Base-by-base conservation (phyloP, 2,888 invertebrate genomes). In the Coremacera marginata region DNA sequence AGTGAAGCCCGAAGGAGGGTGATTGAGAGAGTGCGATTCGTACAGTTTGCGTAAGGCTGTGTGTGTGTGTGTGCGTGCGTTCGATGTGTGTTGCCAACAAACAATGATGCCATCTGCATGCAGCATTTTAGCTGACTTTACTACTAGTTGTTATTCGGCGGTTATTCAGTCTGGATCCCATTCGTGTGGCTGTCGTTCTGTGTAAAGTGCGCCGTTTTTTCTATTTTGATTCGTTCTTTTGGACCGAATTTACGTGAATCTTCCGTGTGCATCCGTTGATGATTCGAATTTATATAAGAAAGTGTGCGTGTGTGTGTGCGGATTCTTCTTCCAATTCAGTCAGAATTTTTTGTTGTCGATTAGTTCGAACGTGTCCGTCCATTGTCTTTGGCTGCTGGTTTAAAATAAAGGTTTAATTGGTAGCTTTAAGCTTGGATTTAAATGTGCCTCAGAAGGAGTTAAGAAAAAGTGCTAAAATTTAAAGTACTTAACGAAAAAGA, bases 101-200 rank as follows among this genome's bases (percentile, higher is more conserved):
- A 55, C 67, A 51, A 3, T 51, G 37, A 27, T 44, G 70, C 44
- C 63, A 37, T 49, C 51, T 27, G 9, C 76, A 76, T 25, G 25
- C 51, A 52, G 11, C 27, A 57, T 60, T 71, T 60, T 60, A 55
- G 71, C 71, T 37, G 71, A 71, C 14, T 81, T 82, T 4, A 37
- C 76, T 79, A 81, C 76, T 79, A 81, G 82, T 82, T 82, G 82
- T 82, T 81, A 81, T 82, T 80, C 82, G 82, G 80, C 81, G 80
- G 80, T 80, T 78, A 81, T 68, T 79, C 75, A 76, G 82, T 80
- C 57, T 78, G 78, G 82, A 80, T 79, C 77, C 78, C 68, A 77
- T 77, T 72, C 74, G 79, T 77, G 49, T 44, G 49, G 49, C 14
- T 73, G 22, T 25, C 55, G 55, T 55, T 55, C 11, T 27, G 16